Evolutionary conservation across 92 coral and sea anemone genomes (phyloP).

Genomic region (Phymanthus crucifer): DNA sequence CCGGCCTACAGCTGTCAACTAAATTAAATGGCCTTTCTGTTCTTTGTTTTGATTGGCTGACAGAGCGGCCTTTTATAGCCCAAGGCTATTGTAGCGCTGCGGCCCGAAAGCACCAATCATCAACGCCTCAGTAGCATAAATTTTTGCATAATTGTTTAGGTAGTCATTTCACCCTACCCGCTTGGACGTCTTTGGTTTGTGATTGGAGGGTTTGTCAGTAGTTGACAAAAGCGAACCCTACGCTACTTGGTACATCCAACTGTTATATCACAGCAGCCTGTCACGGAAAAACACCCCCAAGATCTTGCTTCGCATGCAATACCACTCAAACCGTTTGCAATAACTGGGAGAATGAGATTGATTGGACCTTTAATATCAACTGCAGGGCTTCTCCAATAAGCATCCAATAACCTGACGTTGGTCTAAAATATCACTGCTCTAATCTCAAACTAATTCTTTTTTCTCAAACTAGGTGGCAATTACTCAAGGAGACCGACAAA

Average conservation of each 20-base stretch:
- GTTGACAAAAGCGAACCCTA: slow-evolving; percentile 37
- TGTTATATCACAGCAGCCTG: slow-evolving; percentile 5
- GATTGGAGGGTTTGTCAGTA: slow-evolving; percentile 49
- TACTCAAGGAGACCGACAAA: neutral
- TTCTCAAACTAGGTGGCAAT: neutral
- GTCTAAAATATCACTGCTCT: neutral
- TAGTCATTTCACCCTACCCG: slow-evolving; percentile 61
- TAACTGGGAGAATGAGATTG: neutral
- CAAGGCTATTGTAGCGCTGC: slow-evolving; percentile 69
- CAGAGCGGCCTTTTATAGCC: slow-evolving; percentile 65
- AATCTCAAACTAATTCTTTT: neutral
- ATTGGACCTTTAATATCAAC: neutral
- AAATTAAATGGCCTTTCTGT: slow-evolving; percentile 76
- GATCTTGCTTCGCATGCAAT: neutral
- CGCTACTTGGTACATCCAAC: neutral
- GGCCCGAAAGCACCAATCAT: slow-evolving; percentile 63
- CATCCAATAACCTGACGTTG: neutral
- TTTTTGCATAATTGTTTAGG: slow-evolving; percentile 78
- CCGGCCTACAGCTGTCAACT: slow-evolving; percentile 76
- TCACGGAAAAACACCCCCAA: slow-evolving; percentile 3
- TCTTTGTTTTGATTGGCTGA: slow-evolving; percentile 81
- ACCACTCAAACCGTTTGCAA: neutral
- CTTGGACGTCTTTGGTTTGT: slow-evolving; percentile 38
- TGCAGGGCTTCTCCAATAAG: neutral
- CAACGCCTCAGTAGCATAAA: slow-evolving; percentile 40